Evolutionary conservation across 2,888 invertebrate species (phyloP), one percentile per base, ranked within the genome.

Genomic region (Dinocampus coccinellae): DNA sequence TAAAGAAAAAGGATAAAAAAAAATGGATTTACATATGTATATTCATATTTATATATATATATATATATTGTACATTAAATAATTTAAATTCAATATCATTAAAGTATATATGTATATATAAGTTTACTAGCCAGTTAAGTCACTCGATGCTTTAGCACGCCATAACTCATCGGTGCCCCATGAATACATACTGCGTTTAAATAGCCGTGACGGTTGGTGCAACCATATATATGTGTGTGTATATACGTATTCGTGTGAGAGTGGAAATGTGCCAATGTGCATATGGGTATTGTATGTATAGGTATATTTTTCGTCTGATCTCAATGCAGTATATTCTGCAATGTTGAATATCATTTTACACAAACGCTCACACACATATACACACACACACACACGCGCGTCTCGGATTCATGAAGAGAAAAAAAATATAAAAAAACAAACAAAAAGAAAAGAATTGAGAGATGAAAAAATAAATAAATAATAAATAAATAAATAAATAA

Each of bases 111-210:
- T n/a, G 16, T 47, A 16, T 47, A n/a, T 29, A n/a, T 64, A 20
- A 39, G 57, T 64, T 70, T 68, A 57, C 63, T 42, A 55, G 77
- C 66, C 76, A 77, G 78, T 82, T 79, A 78, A 81, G 81, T 82
- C 80, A 78, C 76, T 79, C 77, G 52, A 65, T 75, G 80, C 79
- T 81, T 80, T 81, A 83, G 79, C 83, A 81, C 82, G 80, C 82
- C 78, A 82, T 83, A 84, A 83, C 77, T 84, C 82, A 83, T 81
- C 76, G 77, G 47, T 16, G 70, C 72, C 76, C 75, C 76, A 65
- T 74, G 71, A 70, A 73, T 70, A 70, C 65, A 64, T 68, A 71
- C 69, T 69, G 71, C 73, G 66, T 69, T 75, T 77, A 76, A 76
- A 77, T 77, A 76, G 70, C 72, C 75, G 33, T 24, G 72, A 70